Conservation (phyloP, 2,113 vertebrate genomes). For the Dolichallabes microphthalmus region DNA sequence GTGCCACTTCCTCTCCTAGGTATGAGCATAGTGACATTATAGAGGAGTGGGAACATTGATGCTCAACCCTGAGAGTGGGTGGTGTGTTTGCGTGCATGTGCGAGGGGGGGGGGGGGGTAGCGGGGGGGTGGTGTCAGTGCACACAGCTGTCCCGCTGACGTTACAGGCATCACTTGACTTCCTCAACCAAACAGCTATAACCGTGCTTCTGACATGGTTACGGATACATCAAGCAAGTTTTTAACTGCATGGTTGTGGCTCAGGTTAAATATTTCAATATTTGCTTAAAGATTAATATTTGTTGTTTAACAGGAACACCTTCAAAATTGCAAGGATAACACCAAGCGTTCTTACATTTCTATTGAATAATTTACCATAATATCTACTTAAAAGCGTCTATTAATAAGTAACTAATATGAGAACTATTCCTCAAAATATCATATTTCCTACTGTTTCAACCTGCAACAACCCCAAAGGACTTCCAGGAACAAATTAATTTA, state of each 20-base stretch:
- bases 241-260: neutral
- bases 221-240: neutral
- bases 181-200: slow-evolving; percentile 31
- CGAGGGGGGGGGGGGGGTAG: neutral
- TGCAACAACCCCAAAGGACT: neutral
- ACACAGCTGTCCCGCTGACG: slow-evolving; percentile 42
- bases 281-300: neutral
- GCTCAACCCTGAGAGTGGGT: slow-evolving; percentile 23
- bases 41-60: slow-evolving; percentile 44
- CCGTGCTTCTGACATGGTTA: neutral
- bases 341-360: neutral
- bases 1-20: slow-evolving; percentile 34
- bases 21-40: slow-evolving; percentile 32
- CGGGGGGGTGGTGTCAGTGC: slow-evolving; percentile 10
- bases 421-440: neutral
- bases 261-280: neutral
- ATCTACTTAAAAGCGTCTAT: neutral
- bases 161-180: slow-evolving; percentile 19
- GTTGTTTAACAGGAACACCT: neutral
- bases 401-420: neutral
- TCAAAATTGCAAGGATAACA: neutral
- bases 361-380: neutral
- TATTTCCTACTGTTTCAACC: neutral
- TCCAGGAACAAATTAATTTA: neutral
- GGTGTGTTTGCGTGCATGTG: slow-evolving; percentile 15